These are phyloP conservation scores for Agapornis roseicollis DNA, from an alignment of 2,113 vertebrate species.

Conservation along the genomic window DNA sequence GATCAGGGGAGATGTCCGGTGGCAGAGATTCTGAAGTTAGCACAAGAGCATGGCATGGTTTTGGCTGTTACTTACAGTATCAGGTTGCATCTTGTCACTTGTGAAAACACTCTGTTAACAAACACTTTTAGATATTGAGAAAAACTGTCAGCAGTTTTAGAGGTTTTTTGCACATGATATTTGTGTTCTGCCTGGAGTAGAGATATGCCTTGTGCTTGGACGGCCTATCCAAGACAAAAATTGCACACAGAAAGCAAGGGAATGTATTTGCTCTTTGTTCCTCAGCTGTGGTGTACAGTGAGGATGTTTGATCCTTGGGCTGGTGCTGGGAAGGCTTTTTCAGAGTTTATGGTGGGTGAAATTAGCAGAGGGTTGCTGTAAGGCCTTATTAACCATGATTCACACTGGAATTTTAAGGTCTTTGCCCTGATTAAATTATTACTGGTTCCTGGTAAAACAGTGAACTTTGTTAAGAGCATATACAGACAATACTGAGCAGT, in stretches of 20 bases:
- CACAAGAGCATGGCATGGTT: neutral
- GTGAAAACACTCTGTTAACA: neutral
- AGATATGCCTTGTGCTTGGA: rapidly evolving
- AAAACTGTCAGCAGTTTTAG: neutral
- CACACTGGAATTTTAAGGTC: neutral
- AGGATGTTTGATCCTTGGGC: neutral
- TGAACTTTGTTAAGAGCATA: neutral
- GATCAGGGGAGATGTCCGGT: neutral
- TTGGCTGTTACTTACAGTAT: neutral
- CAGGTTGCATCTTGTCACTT: neutral
- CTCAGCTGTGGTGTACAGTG: neutral
- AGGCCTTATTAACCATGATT: neutral
- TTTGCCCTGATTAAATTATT: neutral
- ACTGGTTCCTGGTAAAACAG: neutral
- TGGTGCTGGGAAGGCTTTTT: neutral
- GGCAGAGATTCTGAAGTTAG: neutral
- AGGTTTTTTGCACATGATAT: neutral
- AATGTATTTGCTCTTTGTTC: neutral
- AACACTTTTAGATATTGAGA: neutral
- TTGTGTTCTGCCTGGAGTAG: neutral
- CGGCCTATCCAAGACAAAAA: neutral
- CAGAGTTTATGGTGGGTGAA: neutral
- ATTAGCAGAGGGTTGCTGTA: neutral
- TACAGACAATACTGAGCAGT: neutral
- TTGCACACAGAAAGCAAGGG: neutral